Evolutionary conservation across 2,113 vertebrate genomes (phyloP), one percentile per base, ranked within the genome.

Genomic region (Tychaedon coryphoeus): DNA sequence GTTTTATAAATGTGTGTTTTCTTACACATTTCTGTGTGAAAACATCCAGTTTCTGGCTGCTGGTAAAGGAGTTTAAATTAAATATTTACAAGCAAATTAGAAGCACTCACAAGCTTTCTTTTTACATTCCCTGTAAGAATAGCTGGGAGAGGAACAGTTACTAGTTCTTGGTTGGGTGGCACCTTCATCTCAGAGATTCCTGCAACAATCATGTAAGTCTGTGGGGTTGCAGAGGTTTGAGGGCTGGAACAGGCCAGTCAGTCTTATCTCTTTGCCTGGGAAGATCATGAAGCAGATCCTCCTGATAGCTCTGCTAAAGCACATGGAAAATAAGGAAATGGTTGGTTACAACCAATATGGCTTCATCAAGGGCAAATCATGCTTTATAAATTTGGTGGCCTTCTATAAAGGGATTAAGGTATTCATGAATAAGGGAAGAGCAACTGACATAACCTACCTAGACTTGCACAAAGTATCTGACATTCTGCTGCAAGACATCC

Each of bases 141-240:
- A 75, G 14, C 10, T 48, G 56, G 77, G 14, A n/a, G 7, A 56
- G 15, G 17, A 81, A 17, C 8, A 38, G 6, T 20, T 66, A 51
- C 2, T 91, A 6, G 6, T 26, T 76, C 29, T 19, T 71, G 8
- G 3, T 16, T 76, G 14, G 2, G 1, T 31, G 10, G 5, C 7
- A 54, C 40, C 13, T 66, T 57, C 60, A 2, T 20, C 51, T 47
- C 56, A n/a, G 24, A 51, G 4, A 36, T 36, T 76, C 42, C 29
- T 73, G 17, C 34, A n/a, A 19, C 4, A 2, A 16, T 25, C 1
- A 0, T 3, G 5, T 45, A 19, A 5, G 4, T 16, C 38, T 64
- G 14, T 25, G 18, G 10, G 4, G 11, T 45, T 50, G 28, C 67
- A 64, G 8, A 33, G 0, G 1, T 72, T 28, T 48, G 14, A 79